Evolutionary conservation across 2,113 vertebrate genomes (phyloP), one percentile per base, ranked within the genome.

Genomic region (Rhineura floridana): DNA sequence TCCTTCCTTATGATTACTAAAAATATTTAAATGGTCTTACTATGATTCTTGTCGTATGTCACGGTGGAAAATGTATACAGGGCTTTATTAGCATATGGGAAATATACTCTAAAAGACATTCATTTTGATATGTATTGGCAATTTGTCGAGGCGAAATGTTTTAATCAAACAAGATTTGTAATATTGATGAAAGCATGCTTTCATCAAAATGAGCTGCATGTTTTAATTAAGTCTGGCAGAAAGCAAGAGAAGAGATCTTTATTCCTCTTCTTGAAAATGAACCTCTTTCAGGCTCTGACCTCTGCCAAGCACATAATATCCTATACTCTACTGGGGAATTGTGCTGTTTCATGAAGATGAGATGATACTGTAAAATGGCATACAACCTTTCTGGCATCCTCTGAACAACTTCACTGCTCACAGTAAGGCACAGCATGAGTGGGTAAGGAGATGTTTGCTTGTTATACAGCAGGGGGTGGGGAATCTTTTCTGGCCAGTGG

Each of bases 61-160:
- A 2, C 30, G 3, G 19, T 63, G 42, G 21, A 42, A 67, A 86
- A 77, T 6, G 6, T 13, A 65, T 69, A 48, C 42, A 69, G 69
- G 44, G 17, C 46, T 19, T 78, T 44, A 50, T 78, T 78, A 67
- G 42, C 33, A 67, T 67, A 67, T 63, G 28, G 46, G 75, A 36
- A 67, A 28, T 39, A 48, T 50, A 50, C 63, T 87, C 50, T 69
- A 19, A 42, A 79, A 67, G 6, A 55, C 50, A 30, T 80, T 70
- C 85, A 8, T 70, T 87, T 79, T 80, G 39, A 67, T 86, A 69
- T 87, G 69, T 87, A 87, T 55, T 87, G 85, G 76, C 63, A 87
- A 87, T 87, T 80, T 87, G 48, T 87, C 85, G 28, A 70, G 63
- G 63, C 76, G 33, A 69, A 80, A 46, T 67, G 21, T 70, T 87